Percentiles rank a stretch among this genome's conserved stretches.
These are phyloP conservation scores for Epizoanthus fatuus DNA, from an alignment of 92 coral and sea anemone species.

Conservation along the genomic window DNA sequence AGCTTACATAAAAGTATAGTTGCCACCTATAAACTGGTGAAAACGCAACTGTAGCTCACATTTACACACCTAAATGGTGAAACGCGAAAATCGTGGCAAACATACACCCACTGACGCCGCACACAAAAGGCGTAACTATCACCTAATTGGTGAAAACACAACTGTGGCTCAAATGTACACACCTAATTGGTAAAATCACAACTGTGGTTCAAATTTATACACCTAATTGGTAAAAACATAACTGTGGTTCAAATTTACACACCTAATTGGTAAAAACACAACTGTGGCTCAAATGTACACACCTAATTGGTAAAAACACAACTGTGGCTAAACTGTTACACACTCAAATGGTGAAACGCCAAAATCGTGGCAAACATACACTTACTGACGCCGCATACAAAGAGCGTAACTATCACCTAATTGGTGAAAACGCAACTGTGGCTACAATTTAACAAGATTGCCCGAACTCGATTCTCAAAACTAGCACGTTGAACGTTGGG, in stretches of 20 bases:
- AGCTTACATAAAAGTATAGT: too few species aligned
- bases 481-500: constrained; percentile 52
- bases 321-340: background rate
- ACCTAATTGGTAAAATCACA: background rate
- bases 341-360: background rate
- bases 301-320: background rate
- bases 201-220: background rate
- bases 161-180: background rate
- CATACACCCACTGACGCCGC: background rate
- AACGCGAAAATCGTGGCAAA: constrained; percentile 3
- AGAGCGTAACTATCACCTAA: constrained; percentile 1
- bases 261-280: background rate
- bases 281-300: background rate
- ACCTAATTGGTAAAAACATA: background rate
- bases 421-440: background rate
- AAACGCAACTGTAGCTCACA: background rate
- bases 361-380: constrained; percentile 9
- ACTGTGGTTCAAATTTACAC: background rate
- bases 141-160: background rate
- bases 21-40: too few species aligned
- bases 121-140: background rate
- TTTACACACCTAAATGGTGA: constrained; percentile 7
- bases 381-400: background rate
- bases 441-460: too few species aligned
- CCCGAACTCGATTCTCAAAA: constrained; percentile 48